Evolutionary conservation across 2,797 vertebrate species (phyloP), one percentile per base, ranked within the genome.

Genomic region (Chanos chanos): DNA sequence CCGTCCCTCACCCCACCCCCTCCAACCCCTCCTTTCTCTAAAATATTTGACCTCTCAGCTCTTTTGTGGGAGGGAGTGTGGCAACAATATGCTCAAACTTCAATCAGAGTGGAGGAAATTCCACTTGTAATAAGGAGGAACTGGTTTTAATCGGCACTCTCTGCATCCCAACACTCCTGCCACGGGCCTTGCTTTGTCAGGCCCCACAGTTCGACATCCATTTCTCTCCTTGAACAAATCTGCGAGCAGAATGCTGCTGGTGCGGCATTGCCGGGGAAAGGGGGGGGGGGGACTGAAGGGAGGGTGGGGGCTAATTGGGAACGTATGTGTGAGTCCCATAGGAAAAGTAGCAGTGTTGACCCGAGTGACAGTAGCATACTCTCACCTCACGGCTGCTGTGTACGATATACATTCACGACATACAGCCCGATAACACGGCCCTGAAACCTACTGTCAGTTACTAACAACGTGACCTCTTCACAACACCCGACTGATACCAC

Each of bases 51-150:
- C 81, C 76, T 79, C 74, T 59, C 47, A 52, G 57, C 70, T 79
- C 71, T 53, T 57, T 66, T 78, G 76, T 79, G 75, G 80, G 68
- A 68, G 69, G 70, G 78, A 87, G 81, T 83, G 70, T 88, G 86
- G 82, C 76, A 80, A 71, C 86, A 89, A 86, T 83, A 89, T 89
- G 86, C 74, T 77, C 76, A 77, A 81, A 86, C 85, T 86, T 88
- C 83, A 86, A 83, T 89, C 84, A 85, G 79, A 75, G 70, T 52
- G 58, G 67, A 87, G 83, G 86, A 86, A 87, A 89, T 87, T 86
- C 84, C 85, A 85, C 67, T 79, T 81, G 81, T 80, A 87, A 85
- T 77, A 77, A 78, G 69, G 66, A 79, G 72, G 78, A 82, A 70
- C 70, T 61, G 65, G 47, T 65, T 72, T 64, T 70, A 69, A 77